Percentiles rank a stretch among this genome's conserved stretches.
Evolutionary conservation across 1,140 invertebrate species (phyloP).

Genomic region (Dendrolimus punctatus): DNA sequence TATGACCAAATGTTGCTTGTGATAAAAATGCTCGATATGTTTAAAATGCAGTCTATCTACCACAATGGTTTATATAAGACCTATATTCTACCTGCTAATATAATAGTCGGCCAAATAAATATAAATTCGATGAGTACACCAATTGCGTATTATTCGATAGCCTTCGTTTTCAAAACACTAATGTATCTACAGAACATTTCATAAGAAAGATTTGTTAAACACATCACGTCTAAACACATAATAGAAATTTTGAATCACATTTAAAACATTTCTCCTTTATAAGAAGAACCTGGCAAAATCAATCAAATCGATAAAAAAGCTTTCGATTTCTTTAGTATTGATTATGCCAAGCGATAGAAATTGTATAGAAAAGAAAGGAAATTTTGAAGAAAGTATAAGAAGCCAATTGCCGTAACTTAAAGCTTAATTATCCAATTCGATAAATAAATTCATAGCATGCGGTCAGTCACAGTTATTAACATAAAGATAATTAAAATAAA

Average conservation of each 20-base stretch:
- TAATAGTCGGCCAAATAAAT: too few species aligned
- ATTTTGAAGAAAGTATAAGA: constrained; percentile 48
- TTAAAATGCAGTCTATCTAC: too few species aligned
- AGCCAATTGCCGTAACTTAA: constrained; percentile 60
- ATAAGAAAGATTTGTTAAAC: constrained; percentile 47
- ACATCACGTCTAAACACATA: constrained; percentile 62
- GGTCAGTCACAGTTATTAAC: constrained; percentile 64
- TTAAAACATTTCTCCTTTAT: constrained; percentile 23
- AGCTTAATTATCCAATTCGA: constrained; percentile 46
- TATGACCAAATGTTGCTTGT: too few species aligned
- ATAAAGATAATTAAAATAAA: constrained; percentile 42
- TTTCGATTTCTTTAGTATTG: constrained; percentile 5
- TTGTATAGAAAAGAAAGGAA: constrained; percentile 23
- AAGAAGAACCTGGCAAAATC: constrained; percentile 27
- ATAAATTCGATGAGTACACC: not conserved
- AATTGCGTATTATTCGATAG: constrained; percentile 29
- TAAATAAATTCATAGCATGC: constrained; percentile 56
- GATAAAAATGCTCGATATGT: too few species aligned
- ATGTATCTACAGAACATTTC: constrained; percentile 52
- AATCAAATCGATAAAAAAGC: constrained; percentile 4
- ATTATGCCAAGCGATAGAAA: constrained; percentile 23
- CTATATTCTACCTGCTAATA: too few species aligned
- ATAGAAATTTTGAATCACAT: constrained; percentile 19
- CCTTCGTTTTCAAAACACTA: constrained; percentile 39
- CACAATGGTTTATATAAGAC: too few species aligned